A percentile compares a stretch with the other conserved stretches of the same genome.
Evolutionary conservation across 2,888 invertebrate species (phyloP).

Genomic region (Eumacrocentrus americanus): DNA sequence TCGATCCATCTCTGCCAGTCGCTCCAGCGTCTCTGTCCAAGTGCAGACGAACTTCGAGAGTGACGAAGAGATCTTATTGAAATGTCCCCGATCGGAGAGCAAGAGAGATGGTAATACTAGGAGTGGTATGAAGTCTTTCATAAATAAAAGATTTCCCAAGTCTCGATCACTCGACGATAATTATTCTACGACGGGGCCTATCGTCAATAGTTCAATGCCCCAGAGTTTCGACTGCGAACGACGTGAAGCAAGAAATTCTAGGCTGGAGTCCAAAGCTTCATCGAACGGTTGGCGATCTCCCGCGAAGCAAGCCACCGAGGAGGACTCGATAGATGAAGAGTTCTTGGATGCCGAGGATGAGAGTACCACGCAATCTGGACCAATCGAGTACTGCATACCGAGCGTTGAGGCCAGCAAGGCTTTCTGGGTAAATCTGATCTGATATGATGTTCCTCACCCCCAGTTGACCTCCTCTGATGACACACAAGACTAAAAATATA

Average conservation of each 20-base stretch:
- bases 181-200: conserved; percentile 36
- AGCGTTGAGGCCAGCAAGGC: conserved; percentile 48
- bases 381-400: conserved; percentile 52
- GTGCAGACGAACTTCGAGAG: conserved; percentile 56
- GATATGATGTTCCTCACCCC: too few relatives aligned
- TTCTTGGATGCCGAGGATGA: conserved; percentile 46
- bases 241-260: not conserved
- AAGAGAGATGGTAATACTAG: conserved; percentile 37
- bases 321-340: conserved; percentile 48
- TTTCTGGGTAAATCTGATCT: conserved; percentile 55
- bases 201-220: too few relatives aligned
- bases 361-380: conserved; percentile 41
- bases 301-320: conserved; percentile 36
- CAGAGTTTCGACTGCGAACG: not conserved
- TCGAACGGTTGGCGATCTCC: conserved; percentile 35
- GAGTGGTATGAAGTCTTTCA: conserved; percentile 32
- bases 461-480: too few relatives aligned
- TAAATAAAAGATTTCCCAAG: conserved; percentile 33
- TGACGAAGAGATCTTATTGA: conserved; percentile 25
- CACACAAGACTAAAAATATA: not conserved
- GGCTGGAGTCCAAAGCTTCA: not conserved
- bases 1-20: conserved; percentile 38
- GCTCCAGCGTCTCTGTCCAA: conserved; percentile 50
- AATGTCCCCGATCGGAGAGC: conserved; percentile 43
- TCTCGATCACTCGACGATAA: conserved; percentile 44